Percentiles rank a stretch among this genome's conserved stretches.
Evolutionary conservation across 92 coral and sea anemone genomes (phyloP).

Genomic region (Montipora capitata): DNA sequence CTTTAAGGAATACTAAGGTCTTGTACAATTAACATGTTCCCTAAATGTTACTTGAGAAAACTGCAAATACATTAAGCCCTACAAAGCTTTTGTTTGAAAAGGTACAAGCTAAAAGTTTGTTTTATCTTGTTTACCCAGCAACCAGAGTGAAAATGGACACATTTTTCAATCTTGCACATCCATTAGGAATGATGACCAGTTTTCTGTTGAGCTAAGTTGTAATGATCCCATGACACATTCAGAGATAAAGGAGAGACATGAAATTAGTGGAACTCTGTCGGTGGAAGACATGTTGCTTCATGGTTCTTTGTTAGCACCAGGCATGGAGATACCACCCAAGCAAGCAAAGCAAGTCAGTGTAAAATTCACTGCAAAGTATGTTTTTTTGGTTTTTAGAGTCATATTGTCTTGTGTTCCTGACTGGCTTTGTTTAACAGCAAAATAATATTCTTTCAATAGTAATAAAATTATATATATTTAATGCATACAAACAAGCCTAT

Average conservation of each 20-base stretch:
- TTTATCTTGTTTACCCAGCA: conserved; percentile 4
- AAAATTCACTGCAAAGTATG: conserved; percentile 86
- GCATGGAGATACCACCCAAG: conserved; percentile 66
- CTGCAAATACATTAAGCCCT: no score
- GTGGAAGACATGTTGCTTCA: conserved; percentile 35
- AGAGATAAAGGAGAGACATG: neutral
- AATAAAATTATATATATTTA: no score
- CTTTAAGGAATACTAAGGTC: no score
- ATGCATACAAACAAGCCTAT: no score
- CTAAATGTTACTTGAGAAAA: no score
- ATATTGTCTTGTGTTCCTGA: no score
- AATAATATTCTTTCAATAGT: no score
- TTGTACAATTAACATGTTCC: no score
- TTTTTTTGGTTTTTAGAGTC: neutral
- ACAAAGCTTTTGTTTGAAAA: neutral
- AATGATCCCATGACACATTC: neutral
- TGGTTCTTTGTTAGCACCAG: conserved; percentile 60
- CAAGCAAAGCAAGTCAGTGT: conserved; percentile 61
- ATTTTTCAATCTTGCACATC: conserved; percentile 75
- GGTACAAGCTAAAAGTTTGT: neutral
- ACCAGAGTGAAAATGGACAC: conserved; percentile 50
- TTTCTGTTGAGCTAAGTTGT: conserved; percentile 35
- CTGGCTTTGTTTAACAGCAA: no score
- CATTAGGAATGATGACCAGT: conserved; percentile 82
- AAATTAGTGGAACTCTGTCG: neutral